Evolutionary conservation across 2,113 vertebrate species (phyloP).

Genomic region (Prochilodus magdalenae): DNA sequence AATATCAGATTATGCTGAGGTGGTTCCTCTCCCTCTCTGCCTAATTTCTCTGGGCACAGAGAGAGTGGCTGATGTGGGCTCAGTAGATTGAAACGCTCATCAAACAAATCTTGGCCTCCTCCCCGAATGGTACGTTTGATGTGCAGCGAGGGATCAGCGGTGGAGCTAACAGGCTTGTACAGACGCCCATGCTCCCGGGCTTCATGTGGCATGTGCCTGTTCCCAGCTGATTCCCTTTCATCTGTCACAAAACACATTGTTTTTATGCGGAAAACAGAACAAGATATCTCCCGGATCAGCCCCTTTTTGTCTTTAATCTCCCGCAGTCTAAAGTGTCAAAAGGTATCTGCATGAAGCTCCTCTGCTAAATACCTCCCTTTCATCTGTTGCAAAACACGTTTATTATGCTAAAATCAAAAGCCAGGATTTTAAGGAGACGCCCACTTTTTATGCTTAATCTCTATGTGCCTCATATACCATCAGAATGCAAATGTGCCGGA

Average conservation of each 20-base stretch:
- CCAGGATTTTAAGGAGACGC: constrained; percentile 52
- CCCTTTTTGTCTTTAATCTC: constrained; percentile 51
- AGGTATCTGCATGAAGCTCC: constrained; percentile 23
- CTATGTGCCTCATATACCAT: constrained; percentile 34
- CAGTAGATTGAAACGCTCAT: constrained; percentile 51
- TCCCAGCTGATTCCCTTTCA: constrained; percentile 57
- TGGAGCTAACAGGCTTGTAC: constrained; percentile 43
- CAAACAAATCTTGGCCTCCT: constrained; percentile 47
- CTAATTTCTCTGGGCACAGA: constrained; percentile 20
- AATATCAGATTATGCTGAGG: constrained; percentile 27
- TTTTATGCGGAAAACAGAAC: constrained; percentile 54
- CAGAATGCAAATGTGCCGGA: constrained; percentile 15
- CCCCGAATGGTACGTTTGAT: constrained; percentile 57
- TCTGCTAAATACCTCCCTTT: constrained; percentile 47
- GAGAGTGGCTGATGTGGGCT: constrained; percentile 17
- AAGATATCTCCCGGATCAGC: constrained; percentile 54
- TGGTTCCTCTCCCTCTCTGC: constrained; percentile 3
- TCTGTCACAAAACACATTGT: constrained; percentile 39
- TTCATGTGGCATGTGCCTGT: constrained; percentile 25
- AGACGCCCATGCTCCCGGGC: constrained; percentile 48
- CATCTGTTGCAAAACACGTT: constrained; percentile 47
- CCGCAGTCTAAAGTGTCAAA: constrained; percentile 32
- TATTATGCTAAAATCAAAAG: constrained; percentile 53
- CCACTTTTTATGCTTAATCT: constrained; percentile 53
- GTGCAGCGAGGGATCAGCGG: constrained; percentile 47